Evolutionary conservation across 2,113 vertebrate species (phyloP), one percentile per base, ranked within the genome.

Genomic region (Eptesicus fuscus): DNA sequence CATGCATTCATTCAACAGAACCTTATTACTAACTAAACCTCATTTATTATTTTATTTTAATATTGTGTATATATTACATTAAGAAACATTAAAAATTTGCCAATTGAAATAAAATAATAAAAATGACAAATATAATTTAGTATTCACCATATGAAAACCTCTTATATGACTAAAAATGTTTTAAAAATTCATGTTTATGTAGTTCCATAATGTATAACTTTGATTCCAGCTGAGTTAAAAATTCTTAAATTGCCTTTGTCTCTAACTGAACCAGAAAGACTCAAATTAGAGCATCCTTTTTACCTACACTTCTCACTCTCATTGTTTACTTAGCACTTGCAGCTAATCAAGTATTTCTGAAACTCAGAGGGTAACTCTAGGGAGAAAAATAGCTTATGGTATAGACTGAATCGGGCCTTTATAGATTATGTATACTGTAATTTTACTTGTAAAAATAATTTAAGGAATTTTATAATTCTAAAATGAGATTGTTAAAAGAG

Each of bases 371-470:
- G 9, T 65, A 83, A 90, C 17, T 63, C 47, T 47, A 93, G 59
- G 78, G 16, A 71, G 18, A 73, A 73, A 77, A 49, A 71, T 13
- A 11, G 87, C 37, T 42, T 30, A 90, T 1, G 28, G 22, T 17
- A 12, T 53, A 65, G 23, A 44, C 18, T 65, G 23, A 44, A 42
- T 40, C 59, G 30, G 9, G 18, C 47, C 22, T 70, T 69, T 51
- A 65, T 25, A 70, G 14, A 49, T 67, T 83, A 49, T 65, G 70
- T 88, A 78, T 40, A 40, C 5, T 32, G 25, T 67, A 0, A 16
- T 53, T 49, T 80, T 86, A 86, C 28, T 90, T 92, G 63, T 40
- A 92, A 74, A 95, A 83, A 76, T 80, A 91, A 87, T 30, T 56
- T 12, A 74, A 88, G 23, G 32, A 37, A 11, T 70, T 76, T 77